Base-by-base conservation (phyloP, 2,113 vertebrate genomes). In the Callipepla californica region DNA sequence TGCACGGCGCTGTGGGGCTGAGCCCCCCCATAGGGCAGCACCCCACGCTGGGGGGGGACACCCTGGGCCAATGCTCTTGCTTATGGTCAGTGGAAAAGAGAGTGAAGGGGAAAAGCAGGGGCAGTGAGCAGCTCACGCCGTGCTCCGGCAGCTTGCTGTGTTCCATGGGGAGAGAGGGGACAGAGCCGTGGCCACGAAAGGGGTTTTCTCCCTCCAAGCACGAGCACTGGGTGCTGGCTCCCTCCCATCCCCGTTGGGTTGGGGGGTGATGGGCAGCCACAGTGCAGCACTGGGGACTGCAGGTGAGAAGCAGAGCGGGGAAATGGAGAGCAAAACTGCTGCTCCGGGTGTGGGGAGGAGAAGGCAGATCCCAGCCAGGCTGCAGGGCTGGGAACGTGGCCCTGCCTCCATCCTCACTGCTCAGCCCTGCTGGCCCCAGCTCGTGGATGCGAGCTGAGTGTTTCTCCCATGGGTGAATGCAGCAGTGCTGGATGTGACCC, bases 281-380 rank as follows among this genome's bases (percentile, higher is more conserved):
- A 26, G 51, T 16, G 26, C 44, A 44, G 44, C 44, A 7, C 14
- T 17, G 44, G 44, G 44, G 14, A 15, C 44, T 44, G 44, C 51
- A 10, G 26, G 51, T 28, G 8, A 17, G 51, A 28, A 53, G 51
- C 51, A 28, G 16, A 19, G 55, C 16, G 7, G 55, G 55, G 30
- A 57, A 30, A 30, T 17, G 4, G 30, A 32, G 55, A 32, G 30
- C 55, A 19, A n/a, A n/a, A 17, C 53, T 0, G 7, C 66, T 23
- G 23, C 3, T 61, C 87, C 34, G 32, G 0, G 0, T 19, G 77
- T 34, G 45, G 5, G 23, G 59, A 10, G 0, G 1, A 44, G 58
- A 8, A 7, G 42, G 5, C 79, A 63, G 30, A 47, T 7, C 22
- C 45, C 34, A 38, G 88, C 32, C 16, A 0, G 3, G 62, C 44